These are phyloP conservation scores for Plagodis dolabraria DNA, from an alignment of 2,888 invertebrate species.

Conservation along the genomic window DNA sequence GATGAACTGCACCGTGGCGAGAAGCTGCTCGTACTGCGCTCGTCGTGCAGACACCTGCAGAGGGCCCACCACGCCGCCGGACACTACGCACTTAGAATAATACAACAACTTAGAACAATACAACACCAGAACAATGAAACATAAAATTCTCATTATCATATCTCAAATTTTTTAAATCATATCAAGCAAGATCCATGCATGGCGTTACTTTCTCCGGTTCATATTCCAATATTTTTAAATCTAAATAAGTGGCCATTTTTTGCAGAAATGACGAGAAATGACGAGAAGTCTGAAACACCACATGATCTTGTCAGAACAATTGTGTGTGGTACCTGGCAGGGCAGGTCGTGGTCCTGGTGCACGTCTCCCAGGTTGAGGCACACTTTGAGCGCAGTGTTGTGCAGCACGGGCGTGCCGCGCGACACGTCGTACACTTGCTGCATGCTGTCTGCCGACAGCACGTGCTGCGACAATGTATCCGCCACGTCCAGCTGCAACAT, in stretches of 20 bases:
- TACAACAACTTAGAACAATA: conserved; percentile 41
- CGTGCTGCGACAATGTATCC: conserved; percentile 54
- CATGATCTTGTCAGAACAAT: too few species aligned
- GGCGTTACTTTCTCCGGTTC: too few species aligned
- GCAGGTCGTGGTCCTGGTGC: conserved; percentile 36
- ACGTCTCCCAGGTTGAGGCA: conserved; percentile 80
- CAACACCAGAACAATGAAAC: neutral
- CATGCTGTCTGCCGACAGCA: conserved; percentile 73
- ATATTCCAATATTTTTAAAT: too few species aligned
- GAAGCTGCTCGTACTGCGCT: conserved; percentile 94
- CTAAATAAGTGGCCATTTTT: too few species aligned
- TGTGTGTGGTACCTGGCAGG: conserved; percentile 23
- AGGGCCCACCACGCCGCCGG: conserved; percentile 92
- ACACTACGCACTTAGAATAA: conserved; percentile 79
- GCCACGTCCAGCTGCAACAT: conserved; percentile 67
- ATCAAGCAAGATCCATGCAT: too few species aligned
- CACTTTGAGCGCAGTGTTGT: conserved; percentile 93
- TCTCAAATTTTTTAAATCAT: too few species aligned
- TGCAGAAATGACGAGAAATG: too few species aligned
- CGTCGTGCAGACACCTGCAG: conserved; percentile 94
- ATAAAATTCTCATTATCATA: too few species aligned
- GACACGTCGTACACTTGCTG: conserved; percentile 90
- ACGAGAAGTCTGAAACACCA: too few species aligned
- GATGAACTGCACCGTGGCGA: conserved; percentile 86
- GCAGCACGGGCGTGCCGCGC: conserved; percentile 93